These are phyloP conservation scores for Astreopora myriophthalma DNA, from an alignment of 64 coral and sea anemone species.

Conservation along the genomic window DNA sequence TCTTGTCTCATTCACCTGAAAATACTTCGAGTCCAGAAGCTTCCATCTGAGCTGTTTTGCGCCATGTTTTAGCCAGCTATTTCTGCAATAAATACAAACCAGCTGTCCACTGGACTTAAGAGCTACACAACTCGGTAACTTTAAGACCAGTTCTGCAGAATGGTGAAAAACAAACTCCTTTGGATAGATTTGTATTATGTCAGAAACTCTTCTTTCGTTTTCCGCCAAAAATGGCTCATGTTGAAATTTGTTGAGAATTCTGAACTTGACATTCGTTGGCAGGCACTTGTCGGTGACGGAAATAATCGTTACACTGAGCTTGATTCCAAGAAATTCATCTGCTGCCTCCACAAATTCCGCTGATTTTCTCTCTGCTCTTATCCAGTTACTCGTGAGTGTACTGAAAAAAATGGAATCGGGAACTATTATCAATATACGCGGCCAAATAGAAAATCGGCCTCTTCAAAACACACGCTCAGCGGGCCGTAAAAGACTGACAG, in stretches of 20 bases:
- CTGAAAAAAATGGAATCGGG: constrained; percentile 33
- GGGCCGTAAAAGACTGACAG: too few species aligned
- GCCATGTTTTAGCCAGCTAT: constrained; percentile 14
- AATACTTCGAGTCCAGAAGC: constrained; percentile 59
- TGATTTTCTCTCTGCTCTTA: neutral
- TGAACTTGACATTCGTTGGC: constrained; percentile 34
- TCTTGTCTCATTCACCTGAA: constrained; percentile 63
- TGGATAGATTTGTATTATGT: constrained; percentile 83
- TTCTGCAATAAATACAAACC: constrained; percentile 77
- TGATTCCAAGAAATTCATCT: constrained; percentile 66
- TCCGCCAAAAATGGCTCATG: constrained; percentile 84
- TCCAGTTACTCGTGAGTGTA: constrained; percentile 67
- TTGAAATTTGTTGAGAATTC: constrained; percentile 64
- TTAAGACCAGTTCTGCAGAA: constrained; percentile 55
- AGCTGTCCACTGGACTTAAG: constrained; percentile 67
- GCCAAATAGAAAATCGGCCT: too few species aligned
- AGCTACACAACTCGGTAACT: constrained; percentile 73
- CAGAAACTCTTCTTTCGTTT: constrained; percentile 75
- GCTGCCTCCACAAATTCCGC: neutral
- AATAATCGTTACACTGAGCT: constrained; percentile 16
- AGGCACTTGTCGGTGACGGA: neutral
- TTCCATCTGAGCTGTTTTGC: constrained; percentile 60
- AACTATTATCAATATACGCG: neutral
- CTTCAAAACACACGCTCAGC: too few species aligned
- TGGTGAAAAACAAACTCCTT: constrained; percentile 70